Conservation (phyloP, 2,797 vertebrate genomes). For the Scleropages formosus region DNA sequence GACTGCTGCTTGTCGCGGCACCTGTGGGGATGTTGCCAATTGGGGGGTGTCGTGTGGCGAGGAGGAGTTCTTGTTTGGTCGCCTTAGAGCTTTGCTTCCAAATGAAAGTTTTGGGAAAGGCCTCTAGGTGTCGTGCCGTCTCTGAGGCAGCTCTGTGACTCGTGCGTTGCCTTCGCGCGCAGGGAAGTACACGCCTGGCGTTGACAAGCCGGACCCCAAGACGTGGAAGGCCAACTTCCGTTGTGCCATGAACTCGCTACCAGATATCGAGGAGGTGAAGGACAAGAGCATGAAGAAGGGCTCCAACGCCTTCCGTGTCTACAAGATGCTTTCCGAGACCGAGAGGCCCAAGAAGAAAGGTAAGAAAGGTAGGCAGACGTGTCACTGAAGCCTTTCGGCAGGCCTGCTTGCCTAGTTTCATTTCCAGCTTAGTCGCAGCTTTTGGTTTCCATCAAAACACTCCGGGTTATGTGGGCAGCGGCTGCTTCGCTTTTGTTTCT, state of each 20-base stretch:
- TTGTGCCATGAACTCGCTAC: constrained; percentile 98
- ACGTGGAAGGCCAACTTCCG: constrained; percentile 99
- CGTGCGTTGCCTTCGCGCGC: background rate
- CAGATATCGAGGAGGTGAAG: constrained; percentile 98
- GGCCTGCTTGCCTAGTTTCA: background rate
- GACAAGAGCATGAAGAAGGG: constrained; percentile 98
- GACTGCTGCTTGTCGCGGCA: too few relatives aligned
- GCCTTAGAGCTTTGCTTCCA: too few relatives aligned
- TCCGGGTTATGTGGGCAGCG: too few relatives aligned
- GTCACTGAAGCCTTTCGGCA: too few relatives aligned
- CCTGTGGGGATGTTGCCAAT: too few relatives aligned
- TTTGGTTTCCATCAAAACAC: too few relatives aligned
- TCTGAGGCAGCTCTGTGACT: background rate
- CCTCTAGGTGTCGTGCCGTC: too few relatives aligned
- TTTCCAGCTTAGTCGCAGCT: too few relatives aligned
- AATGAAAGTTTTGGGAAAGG: too few relatives aligned
- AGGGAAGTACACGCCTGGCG: constrained; percentile 89
- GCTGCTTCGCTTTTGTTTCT: too few relatives aligned
- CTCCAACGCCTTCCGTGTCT: constrained; percentile 95
- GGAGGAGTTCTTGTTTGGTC: too few relatives aligned
- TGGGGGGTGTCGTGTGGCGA: too few relatives aligned
- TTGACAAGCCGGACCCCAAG: constrained; percentile 93
- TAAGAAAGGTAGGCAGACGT: constrained; percentile 46
- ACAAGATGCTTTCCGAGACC: constrained; percentile 86
- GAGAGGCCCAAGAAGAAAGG: constrained; percentile 91